A percentile compares a stretch with the other conserved stretches of the same genome.
phyloP scores from a whole-genome alignment of 2,888 invertebrate genomes.

The Leucophenga montana region DNA sequence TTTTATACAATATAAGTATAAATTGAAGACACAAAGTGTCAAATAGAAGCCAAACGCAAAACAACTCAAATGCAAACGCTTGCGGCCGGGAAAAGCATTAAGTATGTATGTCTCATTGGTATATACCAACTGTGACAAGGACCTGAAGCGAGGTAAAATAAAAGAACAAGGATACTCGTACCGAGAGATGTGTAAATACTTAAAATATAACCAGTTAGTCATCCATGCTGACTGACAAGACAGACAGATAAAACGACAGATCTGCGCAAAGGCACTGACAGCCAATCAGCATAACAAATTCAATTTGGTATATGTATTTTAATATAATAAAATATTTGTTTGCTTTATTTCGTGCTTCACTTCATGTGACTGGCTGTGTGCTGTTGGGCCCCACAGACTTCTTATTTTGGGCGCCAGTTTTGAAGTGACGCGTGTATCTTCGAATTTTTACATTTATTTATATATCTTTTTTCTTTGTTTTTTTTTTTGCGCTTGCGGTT shows the following conservation, averaged over 20 bases:
- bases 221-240: constrained; percentile 49
- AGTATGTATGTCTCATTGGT: too few species aligned
- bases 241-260: constrained; percentile 18
- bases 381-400: too few species aligned
- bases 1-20: not conserved
- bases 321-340: constrained; percentile 51
- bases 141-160: constrained; percentile 42
- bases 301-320: constrained; percentile 59
- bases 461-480: not conserved
- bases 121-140: constrained; percentile 5
- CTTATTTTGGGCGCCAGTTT: too few species aligned
- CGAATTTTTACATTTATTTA: not conserved
- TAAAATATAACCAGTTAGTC: too few species aligned
- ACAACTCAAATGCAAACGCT: constrained; percentile 46
- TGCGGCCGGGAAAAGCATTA: not conserved
- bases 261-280: not conserved
- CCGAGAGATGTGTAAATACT: not conserved
- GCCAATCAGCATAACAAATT: constrained; percentile 45
- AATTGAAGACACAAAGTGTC: constrained; percentile 47
- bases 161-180: constrained; percentile 36
- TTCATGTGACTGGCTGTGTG: not conserved
- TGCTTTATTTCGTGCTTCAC: constrained; percentile 31
- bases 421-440: not conserved
- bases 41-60: constrained; percentile 40
- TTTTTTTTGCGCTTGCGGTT: constrained; percentile 26